Evolutionary conservation across 2,888 invertebrate genomes (phyloP).

Genomic region (Drosophila meridionalis): DNA sequence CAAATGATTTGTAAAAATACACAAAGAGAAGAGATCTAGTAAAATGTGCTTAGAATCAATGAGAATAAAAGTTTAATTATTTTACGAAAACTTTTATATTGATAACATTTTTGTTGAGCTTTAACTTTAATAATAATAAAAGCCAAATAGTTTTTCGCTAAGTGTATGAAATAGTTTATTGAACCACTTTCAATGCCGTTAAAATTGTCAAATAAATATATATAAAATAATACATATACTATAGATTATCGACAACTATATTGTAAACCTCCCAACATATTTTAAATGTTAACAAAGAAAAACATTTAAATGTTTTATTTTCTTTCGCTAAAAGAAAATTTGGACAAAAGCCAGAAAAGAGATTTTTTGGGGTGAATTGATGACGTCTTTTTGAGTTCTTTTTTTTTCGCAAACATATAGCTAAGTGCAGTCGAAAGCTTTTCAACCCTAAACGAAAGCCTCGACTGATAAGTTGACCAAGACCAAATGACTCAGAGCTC

Average conservation of each 20-base stretch:
- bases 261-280: not conserved
- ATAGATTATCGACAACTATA: constrained; percentile 2
- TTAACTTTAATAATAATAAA: not conserved
- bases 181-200: not conserved
- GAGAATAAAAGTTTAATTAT: too few species aligned
- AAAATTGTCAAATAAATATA: not conserved
- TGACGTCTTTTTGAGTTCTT: constrained; percentile 21
- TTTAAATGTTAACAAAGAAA: constrained; percentile 2
- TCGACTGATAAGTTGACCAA: constrained; percentile 28
- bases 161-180: constrained; percentile 5
- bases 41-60: not conserved
- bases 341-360: constrained; percentile 30
- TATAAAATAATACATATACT: not conserved
- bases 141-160: not conserved
- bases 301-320: constrained; percentile 5
- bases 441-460: constrained; percentile 31
- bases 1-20: not conserved
- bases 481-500: constrained; percentile 53
- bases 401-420: not conserved
- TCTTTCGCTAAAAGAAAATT: constrained; percentile 13
- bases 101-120: too few species aligned
- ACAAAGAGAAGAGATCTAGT: not conserved
- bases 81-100: too few species aligned
- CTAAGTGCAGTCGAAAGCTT: constrained; percentile 49
- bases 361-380: constrained; percentile 19